These are phyloP conservation scores for Hippocampus guttulatus DNA, from an alignment of 2,113 vertebrate species.

Conservation along the genomic window DNA sequence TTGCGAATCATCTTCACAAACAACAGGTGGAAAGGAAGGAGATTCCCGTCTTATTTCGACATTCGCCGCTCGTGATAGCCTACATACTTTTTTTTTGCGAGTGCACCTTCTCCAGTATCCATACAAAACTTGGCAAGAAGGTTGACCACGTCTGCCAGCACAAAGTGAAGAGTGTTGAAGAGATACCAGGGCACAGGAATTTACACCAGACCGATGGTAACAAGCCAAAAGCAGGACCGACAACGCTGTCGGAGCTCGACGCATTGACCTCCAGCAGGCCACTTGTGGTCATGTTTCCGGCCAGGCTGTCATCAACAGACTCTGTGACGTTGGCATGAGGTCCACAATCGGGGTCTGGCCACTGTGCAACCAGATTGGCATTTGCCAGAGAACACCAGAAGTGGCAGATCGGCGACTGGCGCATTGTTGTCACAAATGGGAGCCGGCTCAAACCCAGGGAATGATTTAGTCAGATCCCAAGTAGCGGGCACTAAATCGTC, in stretches of 20 bases:
- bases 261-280: not conserved
- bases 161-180: not conserved
- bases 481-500: not conserved
- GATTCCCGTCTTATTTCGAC: not conserved
- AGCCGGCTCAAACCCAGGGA: not conserved
- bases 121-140: not conserved
- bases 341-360: not conserved
- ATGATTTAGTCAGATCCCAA: not conserved
- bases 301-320: not conserved
- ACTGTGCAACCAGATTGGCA: not conserved
- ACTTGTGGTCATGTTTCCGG: not conserved
- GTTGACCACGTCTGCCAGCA: not conserved
- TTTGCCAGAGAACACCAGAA: not conserved
- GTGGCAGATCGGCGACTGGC: not conserved
- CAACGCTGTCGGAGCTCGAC: not conserved
- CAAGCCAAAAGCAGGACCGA: not conserved
- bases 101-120: not conserved
- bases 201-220: not conserved
- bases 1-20: not conserved
- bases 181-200: not conserved
- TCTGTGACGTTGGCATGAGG: not conserved
- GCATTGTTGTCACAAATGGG: not conserved
- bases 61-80: not conserved
- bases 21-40: not conserved
- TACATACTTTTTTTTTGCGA: not conserved